Evolutionary conservation across 2,888 invertebrate genomes (phyloP).

Genomic region (Drosophila peninsularis): DNA sequence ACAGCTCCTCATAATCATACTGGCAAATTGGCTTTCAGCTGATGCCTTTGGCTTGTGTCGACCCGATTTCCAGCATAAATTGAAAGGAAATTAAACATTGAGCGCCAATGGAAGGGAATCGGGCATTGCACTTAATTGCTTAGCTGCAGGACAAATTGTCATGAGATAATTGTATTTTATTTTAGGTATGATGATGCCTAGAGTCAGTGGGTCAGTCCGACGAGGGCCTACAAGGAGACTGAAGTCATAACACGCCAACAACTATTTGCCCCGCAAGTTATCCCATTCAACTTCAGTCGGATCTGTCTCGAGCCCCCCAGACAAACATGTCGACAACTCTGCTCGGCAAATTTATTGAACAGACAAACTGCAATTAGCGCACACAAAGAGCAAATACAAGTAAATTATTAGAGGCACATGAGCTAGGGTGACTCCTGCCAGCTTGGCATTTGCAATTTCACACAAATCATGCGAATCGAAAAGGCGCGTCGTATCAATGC

Average conservation of each 20-base stretch:
- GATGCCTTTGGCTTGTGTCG: conserved; percentile 32
- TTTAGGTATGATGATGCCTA: conserved; percentile 33
- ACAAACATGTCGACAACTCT: conserved; percentile 49
- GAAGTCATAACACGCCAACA: not conserved
- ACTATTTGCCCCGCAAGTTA: conserved; percentile 13
- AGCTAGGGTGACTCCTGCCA: conserved; percentile 26
- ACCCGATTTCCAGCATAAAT: conserved; percentile 75
- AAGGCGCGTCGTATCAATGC: conserved; percentile 22
- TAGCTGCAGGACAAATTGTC: conserved; percentile 51
- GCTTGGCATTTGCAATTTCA: conserved; percentile 58
- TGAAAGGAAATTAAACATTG: conserved; percentile 81
- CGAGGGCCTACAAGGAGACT: not conserved
- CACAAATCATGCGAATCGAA: conserved; percentile 51
- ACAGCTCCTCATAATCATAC: conserved; percentile 56
- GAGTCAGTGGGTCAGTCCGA: conserved; percentile 31
- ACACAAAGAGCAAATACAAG: conserved; percentile 62
- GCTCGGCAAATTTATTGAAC: conserved; percentile 51
- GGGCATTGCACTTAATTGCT: conserved; percentile 17
- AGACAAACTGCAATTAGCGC: conserved; percentile 71
- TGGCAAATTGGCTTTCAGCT: conserved; percentile 74
- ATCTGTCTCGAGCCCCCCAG: conserved; percentile 33
- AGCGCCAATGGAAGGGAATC: conserved; percentile 38
- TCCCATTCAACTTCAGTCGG: conserved; percentile 51
- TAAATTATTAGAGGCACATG: conserved; percentile 20
- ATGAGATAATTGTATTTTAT: conserved; percentile 64